phyloP scores from a whole-genome alignment of 2,888 invertebrate genomes.

The Leucoma salicis region DNA sequence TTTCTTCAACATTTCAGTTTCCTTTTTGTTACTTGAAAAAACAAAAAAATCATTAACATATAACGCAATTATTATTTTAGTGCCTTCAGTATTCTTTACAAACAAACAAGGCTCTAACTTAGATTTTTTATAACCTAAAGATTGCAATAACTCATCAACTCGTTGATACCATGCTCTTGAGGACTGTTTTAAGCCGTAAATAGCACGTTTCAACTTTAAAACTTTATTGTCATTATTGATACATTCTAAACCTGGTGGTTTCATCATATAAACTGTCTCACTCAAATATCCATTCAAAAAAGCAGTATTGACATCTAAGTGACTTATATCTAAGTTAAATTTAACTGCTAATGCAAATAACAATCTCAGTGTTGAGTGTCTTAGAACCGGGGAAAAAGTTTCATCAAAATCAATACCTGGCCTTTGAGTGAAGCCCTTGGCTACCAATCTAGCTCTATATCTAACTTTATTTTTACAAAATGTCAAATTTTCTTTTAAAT shows the following conservation, averaged over 20 bases:
- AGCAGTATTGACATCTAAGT: neutral
- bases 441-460: neutral
- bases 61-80: neutral
- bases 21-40: neutral
- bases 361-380: neutral
- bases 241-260: neutral
- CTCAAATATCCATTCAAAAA: constrained; percentile 2
- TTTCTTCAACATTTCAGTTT: neutral
- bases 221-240: neutral
- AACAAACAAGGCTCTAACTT: neutral
- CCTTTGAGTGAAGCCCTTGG: no score
- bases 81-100: neutral
- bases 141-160: neutral
- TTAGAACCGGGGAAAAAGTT: neutral
- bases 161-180: constrained; percentile 1
- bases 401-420: neutral
- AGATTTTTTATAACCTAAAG: neutral
- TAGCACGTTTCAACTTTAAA: neutral
- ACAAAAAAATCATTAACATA: constrained; percentile 1
- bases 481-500: no score
- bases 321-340: neutral
- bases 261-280: neutral
- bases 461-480: neutral
- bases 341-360: neutral
- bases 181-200: neutral